A percentile compares a stretch with the other conserved stretches of the same genome.
These are phyloP conservation scores for Cebidichthys violaceus DNA, from an alignment of 2,113 vertebrate genomes.

Conservation along the genomic window DNA sequence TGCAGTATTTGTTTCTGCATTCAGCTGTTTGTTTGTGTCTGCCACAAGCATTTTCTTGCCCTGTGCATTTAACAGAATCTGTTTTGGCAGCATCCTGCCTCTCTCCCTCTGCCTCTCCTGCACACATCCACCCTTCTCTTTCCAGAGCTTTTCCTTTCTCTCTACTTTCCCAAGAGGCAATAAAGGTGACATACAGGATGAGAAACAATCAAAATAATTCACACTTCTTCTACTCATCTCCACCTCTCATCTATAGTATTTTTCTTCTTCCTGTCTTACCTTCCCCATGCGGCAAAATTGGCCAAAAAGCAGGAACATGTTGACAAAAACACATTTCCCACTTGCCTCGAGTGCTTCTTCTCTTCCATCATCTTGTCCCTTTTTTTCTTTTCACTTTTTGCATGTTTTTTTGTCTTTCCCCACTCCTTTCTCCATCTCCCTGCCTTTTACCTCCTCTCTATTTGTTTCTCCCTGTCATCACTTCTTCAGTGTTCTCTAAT, in stretches of 20 bases:
- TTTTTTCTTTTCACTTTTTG: background rate
- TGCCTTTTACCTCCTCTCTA: background rate
- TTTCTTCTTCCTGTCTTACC: slow-evolving; percentile 10
- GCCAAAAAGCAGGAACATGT: slow-evolving; percentile 12
- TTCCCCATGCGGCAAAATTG: background rate
- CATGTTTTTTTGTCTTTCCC: background rate
- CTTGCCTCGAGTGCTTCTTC: background rate
- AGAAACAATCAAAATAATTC: slow-evolving; percentile 48
- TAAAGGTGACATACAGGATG: slow-evolving; percentile 1
- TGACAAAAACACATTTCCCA: background rate
- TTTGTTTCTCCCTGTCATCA: background rate
- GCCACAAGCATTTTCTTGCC: slow-evolving; percentile 31
- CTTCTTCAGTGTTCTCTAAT: slow-evolving; percentile 51
- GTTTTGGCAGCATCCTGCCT: slow-evolving; percentile 54
- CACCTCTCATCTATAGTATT: background rate
- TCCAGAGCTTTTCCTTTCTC: background rate
- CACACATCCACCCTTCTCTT: background rate
- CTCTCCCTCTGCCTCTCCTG: slow-evolving; percentile 18
- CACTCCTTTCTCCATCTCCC: background rate
- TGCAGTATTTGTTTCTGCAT: slow-evolving; percentile 27
- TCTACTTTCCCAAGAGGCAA: slow-evolving; percentile 10
- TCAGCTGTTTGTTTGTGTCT: slow-evolving; percentile 43
- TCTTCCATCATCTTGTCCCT: background rate
- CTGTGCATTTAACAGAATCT: slow-evolving; percentile 44
- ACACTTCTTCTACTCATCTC: slow-evolving; percentile 19